Conservation (phyloP, 2,888 invertebrate genomes). For the Phragmatobia fuliginosa region DNA sequence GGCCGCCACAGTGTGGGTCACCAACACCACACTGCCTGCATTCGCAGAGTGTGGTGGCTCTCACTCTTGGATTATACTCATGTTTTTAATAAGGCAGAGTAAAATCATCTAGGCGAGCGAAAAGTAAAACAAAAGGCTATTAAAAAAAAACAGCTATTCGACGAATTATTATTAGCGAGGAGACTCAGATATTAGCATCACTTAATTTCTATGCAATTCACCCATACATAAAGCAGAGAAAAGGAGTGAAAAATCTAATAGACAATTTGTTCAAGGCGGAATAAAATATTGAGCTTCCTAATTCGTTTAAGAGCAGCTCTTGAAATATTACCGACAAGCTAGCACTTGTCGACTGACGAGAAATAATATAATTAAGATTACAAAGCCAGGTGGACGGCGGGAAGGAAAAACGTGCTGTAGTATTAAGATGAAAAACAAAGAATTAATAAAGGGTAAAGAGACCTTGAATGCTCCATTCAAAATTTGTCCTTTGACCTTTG, state of each 20-base stretch:
- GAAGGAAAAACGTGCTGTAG: constrained; percentile 9
- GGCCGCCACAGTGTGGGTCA: no score
- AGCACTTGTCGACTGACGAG: constrained; percentile 41
- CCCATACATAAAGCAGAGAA: constrained; percentile 15
- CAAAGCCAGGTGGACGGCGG: constrained; percentile 9
- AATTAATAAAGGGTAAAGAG: not conserved
- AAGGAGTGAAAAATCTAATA: constrained; percentile 34
- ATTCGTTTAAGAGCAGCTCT: constrained; percentile 37
- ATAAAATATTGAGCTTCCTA: constrained; percentile 36
- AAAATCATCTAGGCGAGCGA: no score
- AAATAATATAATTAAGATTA: constrained; percentile 44
- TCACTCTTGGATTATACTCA: no score
- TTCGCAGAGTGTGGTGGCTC: no score
- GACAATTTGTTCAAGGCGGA: constrained; percentile 33
- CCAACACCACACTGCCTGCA: no score
- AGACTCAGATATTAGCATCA: not conserved
- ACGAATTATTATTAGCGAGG: not conserved
- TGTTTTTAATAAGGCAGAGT: no score
- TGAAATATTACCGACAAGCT: constrained; percentile 44
- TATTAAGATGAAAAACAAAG: constrained; percentile 13
- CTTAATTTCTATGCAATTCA: not conserved
- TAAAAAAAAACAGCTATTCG: not conserved
- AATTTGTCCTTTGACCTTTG: not conserved
- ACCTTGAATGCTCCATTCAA: not conserved
- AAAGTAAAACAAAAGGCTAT: no score